Evolutionary conservation across 2,113 vertebrate genomes (phyloP), one percentile per base, ranked within the genome.

Genomic region (Prunella himalayana): DNA sequence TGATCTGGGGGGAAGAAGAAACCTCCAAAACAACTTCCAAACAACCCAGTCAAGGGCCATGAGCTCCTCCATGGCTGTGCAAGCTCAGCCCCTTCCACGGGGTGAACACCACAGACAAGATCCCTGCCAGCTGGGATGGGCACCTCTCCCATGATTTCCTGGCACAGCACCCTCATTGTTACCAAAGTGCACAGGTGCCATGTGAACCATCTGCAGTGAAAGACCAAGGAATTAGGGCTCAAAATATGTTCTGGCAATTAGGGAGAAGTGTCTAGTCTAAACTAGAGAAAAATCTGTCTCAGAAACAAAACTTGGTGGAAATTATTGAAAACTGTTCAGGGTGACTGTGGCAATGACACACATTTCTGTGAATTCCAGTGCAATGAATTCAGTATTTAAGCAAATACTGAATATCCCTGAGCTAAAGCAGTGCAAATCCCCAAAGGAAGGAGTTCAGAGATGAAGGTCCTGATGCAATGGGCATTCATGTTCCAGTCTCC

Each of bases 61-160:
- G 2, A 37, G 47, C n/a, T 90, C 42, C 60, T 63, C 27, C 6
- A 1, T 0, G 19, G 1, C 15, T 30, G 39, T 1, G 15, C 5
- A 13, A 39, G 39, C 20, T 41, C 47, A 80, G 81, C 44, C 15
- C 4, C n/a, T 51, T 37, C 23, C 51, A 76, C 5, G 7, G 65
- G 13, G 4, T 22, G 59, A 70, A 41, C 44, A 28, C 1, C 72
- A 42, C 5, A 3, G 72, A 21, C 15, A 10, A 7, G 56, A 10
- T 30, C 81, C 2, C 19, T 44, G 47, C 82, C 70, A 45, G 9
- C 12, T 8, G 44, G 56, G 47, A 14, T 12, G 78, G 77, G 56
- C 72, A 59, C 6, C 39, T 31, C 56, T 3, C 3, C 25, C 13
- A 1, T 0, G 3, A 19, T 15, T 20, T 47, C 56, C 59, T 59